These are phyloP conservation scores for Netelia fuscicornis DNA, from an alignment of 2,888 invertebrate species.

Conservation along the genomic window DNA sequence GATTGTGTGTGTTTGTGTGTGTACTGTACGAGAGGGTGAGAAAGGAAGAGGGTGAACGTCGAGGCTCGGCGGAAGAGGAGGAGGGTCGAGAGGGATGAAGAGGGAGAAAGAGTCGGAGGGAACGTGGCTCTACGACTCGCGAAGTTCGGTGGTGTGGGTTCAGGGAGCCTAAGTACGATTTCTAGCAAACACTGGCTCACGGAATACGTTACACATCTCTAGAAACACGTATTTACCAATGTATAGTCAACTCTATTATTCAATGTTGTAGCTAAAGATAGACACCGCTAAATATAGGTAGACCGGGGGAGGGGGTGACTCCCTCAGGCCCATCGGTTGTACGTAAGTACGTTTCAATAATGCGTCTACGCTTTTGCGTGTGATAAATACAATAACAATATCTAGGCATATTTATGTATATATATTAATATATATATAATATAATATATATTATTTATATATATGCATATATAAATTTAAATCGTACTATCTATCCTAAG, in stretches of 20 bases:
- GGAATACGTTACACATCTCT: constrained; percentile 77
- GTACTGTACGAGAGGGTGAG: constrained; percentile 8
- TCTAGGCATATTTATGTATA: constrained; percentile 57
- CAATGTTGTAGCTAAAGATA: constrained; percentile 80
- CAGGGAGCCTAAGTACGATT: constrained; percentile 70
- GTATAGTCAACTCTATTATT: constrained; percentile 81
- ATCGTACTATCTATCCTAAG: constrained; percentile 49
- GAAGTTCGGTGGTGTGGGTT: constrained; percentile 30
- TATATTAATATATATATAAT: constrained; percentile 61
- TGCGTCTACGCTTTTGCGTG: constrained; percentile 56
- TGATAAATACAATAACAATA: constrained; percentile 55
- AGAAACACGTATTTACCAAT: constrained; percentile 81
- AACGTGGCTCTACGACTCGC: constrained; percentile 19
- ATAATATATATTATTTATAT: constrained; percentile 39
- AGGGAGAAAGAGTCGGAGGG: constrained; percentile 28
- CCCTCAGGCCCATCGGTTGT: constrained; percentile 71
- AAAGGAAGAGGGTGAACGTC: constrained; percentile 8
- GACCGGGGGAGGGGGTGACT: constrained; percentile 41
- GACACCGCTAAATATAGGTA: constrained; percentile 80
- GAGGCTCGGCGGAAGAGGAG: neutral
- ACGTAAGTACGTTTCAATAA: constrained; percentile 44
- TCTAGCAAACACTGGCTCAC: constrained; percentile 77
- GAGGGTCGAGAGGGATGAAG: neutral
- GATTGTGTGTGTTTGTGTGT: neutral
- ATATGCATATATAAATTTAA: constrained; percentile 46